Conservation (phyloP, 53 echinoderm and acorn worm genomes). For the Apostichopus leukothele region DNA sequence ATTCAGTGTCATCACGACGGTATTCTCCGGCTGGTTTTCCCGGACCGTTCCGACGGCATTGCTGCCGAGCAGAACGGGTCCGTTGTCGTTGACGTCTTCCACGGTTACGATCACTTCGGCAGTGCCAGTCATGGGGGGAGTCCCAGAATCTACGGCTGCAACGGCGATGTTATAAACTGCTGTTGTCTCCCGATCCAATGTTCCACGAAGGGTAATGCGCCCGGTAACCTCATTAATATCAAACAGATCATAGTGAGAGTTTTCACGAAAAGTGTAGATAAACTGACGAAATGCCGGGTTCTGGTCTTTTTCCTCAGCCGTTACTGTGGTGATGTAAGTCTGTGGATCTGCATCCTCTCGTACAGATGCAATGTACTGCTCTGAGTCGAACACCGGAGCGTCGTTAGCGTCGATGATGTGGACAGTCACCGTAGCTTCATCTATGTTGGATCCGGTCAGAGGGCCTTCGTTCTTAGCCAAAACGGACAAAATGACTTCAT, state of each 20-base stretch:
- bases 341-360: slow-evolving; percentile 67
- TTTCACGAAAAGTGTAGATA: slow-evolving; percentile 72
- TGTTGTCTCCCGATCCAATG: slow-evolving; percentile 74
- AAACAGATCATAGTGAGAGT: slow-evolving; percentile 71
- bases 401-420: slow-evolving; percentile 88
- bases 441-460: slow-evolving; percentile 75
- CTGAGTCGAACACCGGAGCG: slow-evolving; percentile 75
- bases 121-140: slow-evolving; percentile 73
- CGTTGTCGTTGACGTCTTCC: slow-evolving; percentile 95
- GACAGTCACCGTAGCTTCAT: slow-evolving; percentile 77
- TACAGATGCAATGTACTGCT: slow-evolving; percentile 73
- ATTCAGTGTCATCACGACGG: slow-evolving; percentile 73
- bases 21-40: slow-evolving; percentile 71
- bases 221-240: slow-evolving; percentile 71
- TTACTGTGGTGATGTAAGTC: slow-evolving; percentile 75
- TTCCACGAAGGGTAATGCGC: slow-evolving; percentile 58
- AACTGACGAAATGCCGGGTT: slow-evolving; percentile 73
- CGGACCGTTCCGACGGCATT: slow-evolving; percentile 62
- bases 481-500: slow-evolving; percentile 68
- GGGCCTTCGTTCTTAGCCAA: slow-evolving; percentile 87
- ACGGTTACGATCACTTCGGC: slow-evolving; percentile 66
- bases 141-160: slow-evolving; percentile 83
- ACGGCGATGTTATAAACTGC: slow-evolving; percentile 72
- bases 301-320: slow-evolving; percentile 82
- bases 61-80: slow-evolving; percentile 70